phyloP scores from a whole-genome alignment of 2,797 vertebrate species.

The Microchirus variegatus region DNA sequence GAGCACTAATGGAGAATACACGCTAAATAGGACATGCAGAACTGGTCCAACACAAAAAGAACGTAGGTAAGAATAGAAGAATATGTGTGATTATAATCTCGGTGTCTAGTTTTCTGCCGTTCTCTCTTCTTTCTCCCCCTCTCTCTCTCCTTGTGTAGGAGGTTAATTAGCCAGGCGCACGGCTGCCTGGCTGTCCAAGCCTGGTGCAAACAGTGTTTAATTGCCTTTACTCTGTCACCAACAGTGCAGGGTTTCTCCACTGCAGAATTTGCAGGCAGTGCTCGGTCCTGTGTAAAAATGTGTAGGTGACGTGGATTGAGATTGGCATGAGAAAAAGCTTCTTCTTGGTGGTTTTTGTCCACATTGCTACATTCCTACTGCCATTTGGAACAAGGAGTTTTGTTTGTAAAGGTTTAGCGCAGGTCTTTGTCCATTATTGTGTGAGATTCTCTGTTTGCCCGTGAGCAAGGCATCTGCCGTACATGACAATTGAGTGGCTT shows the following conservation, averaged over 20 bases:
- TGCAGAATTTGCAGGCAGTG: constrained; percentile 14
- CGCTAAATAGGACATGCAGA: constrained; percentile 50
- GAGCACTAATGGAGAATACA: constrained; percentile 42
- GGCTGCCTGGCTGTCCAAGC: constrained; percentile 52
- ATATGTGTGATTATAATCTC: constrained; percentile 50
- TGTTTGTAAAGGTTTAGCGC: constrained; percentile 65
- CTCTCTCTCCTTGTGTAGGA: constrained; percentile 42
- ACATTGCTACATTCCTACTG: constrained; percentile 70
- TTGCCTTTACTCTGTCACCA: constrained; percentile 70
- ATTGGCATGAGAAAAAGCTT: constrained; percentile 42
- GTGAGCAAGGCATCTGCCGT: constrained; percentile 64
- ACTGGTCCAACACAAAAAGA: constrained; percentile 50
- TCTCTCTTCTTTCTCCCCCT: constrained; percentile 19
- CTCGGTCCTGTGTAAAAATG: constrained; percentile 51
- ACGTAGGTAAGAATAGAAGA: constrained; percentile 31
- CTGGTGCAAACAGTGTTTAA: constrained; percentile 69
- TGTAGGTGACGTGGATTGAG: constrained; percentile 5
- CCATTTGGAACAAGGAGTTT: constrained; percentile 72
- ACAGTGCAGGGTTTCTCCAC: constrained; percentile 58
- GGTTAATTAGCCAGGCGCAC: constrained; percentile 74
- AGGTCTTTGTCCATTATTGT: constrained; percentile 67
- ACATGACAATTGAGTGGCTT: constrained; percentile 53
- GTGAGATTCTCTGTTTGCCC: constrained; percentile 69
- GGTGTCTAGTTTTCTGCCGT: constrained; percentile 12
- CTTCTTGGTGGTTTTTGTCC: constrained; percentile 68